Percentiles rank a stretch among this genome's conserved stretches.
Conservation (phyloP, 2,888 invertebrate species). For the Parnassius mnemosyne region DNA sequence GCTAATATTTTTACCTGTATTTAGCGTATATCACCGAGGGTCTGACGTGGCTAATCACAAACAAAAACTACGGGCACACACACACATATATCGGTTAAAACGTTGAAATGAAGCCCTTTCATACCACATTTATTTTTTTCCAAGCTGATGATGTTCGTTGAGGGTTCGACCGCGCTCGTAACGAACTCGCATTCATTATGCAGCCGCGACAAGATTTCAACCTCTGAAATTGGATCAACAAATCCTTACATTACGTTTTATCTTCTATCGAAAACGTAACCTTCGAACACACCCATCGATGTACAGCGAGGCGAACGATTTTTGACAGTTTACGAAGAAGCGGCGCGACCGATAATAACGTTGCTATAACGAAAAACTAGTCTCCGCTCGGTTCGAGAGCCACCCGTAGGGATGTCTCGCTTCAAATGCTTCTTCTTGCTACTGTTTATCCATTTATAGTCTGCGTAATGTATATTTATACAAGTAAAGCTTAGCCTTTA, state of each 20-base stretch:
- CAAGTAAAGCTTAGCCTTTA: slow-evolving; percentile 44
- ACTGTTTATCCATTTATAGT: slow-evolving; percentile 53
- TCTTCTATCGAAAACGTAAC: background rate
- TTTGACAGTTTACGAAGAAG: slow-evolving; percentile 17
- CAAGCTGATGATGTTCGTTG: slow-evolving; percentile 7
- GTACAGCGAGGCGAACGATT: slow-evolving; percentile 8
- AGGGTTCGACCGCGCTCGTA: slow-evolving; percentile 11
- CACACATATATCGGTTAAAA: slow-evolving; percentile 10
- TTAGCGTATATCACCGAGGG: background rate
- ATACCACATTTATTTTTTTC: slow-evolving; percentile 22
- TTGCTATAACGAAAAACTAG: slow-evolving; percentile 44
- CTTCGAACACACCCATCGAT: slow-evolving; percentile 18
- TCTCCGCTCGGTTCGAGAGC: slow-evolving; percentile 38
- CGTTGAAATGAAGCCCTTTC: slow-evolving; percentile 24
- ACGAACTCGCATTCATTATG: slow-evolving; percentile 16
- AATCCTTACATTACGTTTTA: slow-evolving; percentile 14
- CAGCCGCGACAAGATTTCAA: slow-evolving; percentile 5
- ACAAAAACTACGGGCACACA: slow-evolving; percentile 2
- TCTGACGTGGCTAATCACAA: background rate
- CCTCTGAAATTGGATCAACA: slow-evolving; percentile 5
- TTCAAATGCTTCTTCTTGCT: slow-evolving; percentile 45
- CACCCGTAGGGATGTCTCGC: slow-evolving; percentile 52
- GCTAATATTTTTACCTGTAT: slow-evolving; percentile 2
- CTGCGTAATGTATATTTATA: slow-evolving; percentile 62
- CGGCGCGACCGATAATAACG: slow-evolving; percentile 19